phyloP scores from a whole-genome alignment of 2,113 vertebrate species.

The Heloderma charlesbogerti region DNA sequence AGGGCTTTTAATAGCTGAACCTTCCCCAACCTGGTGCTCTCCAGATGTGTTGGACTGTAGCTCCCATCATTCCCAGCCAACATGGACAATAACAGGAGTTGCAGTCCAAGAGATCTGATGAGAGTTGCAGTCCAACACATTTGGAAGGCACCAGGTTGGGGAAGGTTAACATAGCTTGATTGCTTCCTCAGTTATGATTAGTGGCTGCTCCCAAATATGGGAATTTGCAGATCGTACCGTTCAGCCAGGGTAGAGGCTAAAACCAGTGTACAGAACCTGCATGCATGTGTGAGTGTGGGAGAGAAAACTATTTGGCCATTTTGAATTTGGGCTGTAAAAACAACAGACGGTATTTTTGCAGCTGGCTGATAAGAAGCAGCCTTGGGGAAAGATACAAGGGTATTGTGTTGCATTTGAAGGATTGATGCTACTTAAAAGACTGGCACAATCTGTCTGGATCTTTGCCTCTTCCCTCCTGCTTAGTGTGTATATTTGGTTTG shows the following conservation, averaged over 20 bases:
- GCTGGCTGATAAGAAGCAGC: neutral
- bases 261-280: neutral
- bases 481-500: neutral
- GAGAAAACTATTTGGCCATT: neutral
- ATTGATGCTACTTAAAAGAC: neutral
- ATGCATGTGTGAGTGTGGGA: neutral
- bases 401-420: neutral
- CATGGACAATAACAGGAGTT: no score
- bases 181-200: neutral
- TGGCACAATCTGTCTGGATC: neutral
- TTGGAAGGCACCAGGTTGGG: no score
- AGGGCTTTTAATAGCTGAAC: neutral
- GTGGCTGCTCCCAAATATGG: neutral
- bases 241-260: neutral
- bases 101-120: no score
- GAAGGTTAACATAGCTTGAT: neutral
- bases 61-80: no score
- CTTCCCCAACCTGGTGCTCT: neutral
- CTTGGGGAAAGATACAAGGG: neutral
- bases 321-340: neutral
- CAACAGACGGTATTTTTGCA: neutral
- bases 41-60: no score
- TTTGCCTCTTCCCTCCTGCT: neutral
- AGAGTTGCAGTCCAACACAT: no score
- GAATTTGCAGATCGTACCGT: neutral